These are phyloP conservation scores for Apoda limacodes DNA, from an alignment of 2,888 invertebrate genomes.

Conservation along the genomic window DNA sequence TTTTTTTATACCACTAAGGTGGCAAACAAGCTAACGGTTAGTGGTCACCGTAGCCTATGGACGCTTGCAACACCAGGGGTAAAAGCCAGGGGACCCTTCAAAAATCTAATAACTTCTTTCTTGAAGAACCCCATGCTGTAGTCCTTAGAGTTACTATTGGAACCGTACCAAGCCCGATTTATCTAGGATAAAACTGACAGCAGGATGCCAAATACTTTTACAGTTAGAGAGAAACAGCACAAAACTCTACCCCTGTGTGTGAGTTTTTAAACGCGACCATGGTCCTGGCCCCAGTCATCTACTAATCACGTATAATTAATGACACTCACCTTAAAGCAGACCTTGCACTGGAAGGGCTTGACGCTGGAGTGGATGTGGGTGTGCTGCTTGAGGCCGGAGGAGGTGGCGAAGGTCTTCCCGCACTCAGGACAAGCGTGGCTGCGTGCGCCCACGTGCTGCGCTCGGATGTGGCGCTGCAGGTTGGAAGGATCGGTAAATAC, in stretches of 20 bases:
- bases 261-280: not conserved
- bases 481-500: conserved; percentile 97
- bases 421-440: conserved; percentile 98
- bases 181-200: no score
- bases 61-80: no score
- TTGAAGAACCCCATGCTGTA: no score
- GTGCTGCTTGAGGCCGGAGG: conserved; percentile 98
- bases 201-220: not conserved
- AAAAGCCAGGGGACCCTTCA: no score
- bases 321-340: conserved; percentile 86
- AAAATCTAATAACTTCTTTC: no score
- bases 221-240: not conserved
- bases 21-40: no score
- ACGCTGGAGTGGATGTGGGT: conserved; percentile 98
- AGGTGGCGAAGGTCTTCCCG: conserved; percentile 98
- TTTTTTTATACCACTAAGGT: no score
- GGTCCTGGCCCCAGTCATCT: no score
- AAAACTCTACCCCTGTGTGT: conserved; percentile 1
- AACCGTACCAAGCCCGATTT: no score
- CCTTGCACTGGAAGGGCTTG: conserved; percentile 97
- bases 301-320: no score
- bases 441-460: conserved; percentile 94
- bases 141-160: no score
- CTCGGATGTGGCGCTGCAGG: conserved; percentile 95
- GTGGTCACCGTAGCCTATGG: no score